These are phyloP conservation scores for Myotis planiceps DNA, from an alignment of 2,797 vertebrate species.

Conservation along the genomic window DNA sequence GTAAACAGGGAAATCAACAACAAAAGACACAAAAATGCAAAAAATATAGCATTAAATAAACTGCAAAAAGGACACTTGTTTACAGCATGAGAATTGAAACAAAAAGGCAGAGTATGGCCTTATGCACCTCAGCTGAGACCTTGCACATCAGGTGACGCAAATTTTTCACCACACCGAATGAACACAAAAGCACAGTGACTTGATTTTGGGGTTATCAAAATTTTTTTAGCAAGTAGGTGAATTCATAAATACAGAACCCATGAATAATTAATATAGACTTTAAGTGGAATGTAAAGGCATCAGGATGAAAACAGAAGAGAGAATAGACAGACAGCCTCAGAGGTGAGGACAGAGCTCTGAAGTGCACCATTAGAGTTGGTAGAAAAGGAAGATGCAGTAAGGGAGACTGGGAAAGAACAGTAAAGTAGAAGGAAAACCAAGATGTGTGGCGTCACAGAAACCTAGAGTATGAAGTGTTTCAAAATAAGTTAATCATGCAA, in stretches of 20 bases:
- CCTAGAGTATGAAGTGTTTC: neutral
- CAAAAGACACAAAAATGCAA: neutral
- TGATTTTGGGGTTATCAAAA: neutral
- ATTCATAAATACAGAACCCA: neutral
- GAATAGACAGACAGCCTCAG: neutral
- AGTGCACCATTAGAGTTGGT: neutral
- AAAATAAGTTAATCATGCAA: neutral
- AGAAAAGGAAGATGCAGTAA: neutral
- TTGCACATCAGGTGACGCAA: neutral
- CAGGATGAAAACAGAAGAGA: neutral
- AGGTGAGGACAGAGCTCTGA: neutral
- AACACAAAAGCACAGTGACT: neutral
- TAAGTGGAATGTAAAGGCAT: slow-evolving; percentile 14
- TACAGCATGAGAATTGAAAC: neutral
- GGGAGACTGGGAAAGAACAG: neutral
- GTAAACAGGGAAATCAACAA: neutral
- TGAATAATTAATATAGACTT: neutral
- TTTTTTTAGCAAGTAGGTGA: neutral
- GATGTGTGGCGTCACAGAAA: neutral
- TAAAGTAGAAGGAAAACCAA: neutral
- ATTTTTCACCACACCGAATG: neutral
- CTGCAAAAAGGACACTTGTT: neutral
- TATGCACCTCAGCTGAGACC: neutral
- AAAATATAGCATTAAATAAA: neutral
- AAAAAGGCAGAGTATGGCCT: neutral